Conservation (phyloP, 2,113 vertebrate species). For the pig (Sus scrofa) region T2T-Sscrofa CM000816.6:88750501-88751000, state of each 20-base stretch:
- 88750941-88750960: neutral
- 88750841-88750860: neutral
- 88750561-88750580: neutral
- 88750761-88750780: conserved; percentile 8
- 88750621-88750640: neutral
- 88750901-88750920: neutral
- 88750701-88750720: neutral
- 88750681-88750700: neutral
- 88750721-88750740: neutral
- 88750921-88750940: neutral
- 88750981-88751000: neutral
- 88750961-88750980: neutral
- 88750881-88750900: neutral
- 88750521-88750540: neutral
- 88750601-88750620: neutral
- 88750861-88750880: too few relatives aligned
- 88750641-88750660: neutral
- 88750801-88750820: neutral
- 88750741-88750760: neutral
- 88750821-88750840: neutral
- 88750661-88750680: neutral
- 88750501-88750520: neutral
- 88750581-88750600: neutral
- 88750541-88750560: neutral
- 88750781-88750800: neutral